Base-by-base conservation (phyloP, 92 coral and sea anemone species). In the Palythoa heliodiscus region DNA sequence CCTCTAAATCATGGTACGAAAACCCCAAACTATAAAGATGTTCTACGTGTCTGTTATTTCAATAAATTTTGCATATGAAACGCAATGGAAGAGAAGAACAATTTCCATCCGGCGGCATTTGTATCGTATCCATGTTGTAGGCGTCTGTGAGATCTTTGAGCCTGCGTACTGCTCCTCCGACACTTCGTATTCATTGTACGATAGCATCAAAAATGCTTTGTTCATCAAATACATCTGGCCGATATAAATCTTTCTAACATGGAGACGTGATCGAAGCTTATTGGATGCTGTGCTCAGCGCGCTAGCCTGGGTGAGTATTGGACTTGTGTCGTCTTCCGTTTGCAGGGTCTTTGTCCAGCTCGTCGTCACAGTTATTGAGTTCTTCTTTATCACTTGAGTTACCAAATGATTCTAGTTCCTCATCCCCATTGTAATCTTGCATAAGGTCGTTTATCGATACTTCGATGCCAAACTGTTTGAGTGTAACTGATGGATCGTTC, bases 271-370 rank as follows among this genome's bases (percentile, higher is more conserved):
- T 12, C 35, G 47, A 17, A 47, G 77, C 29, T 40, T 47, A 35
- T n/a, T 73, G 77, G 57, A 73, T 43, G 48, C 77, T 73, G 77
- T 43, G 50, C 20, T 43, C 47, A 73, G 77, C 7, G 77, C 19
- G 20, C 77, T 23, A 43, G 60, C 77, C 50, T 19, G 57, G 3
- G 77, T 73, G 40, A 48, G 77, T 43, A 73, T 73, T 54, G 57
- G 19, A 25, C 48, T 40, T 55, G 57, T 55, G 57, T 73, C 55
- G 77, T 73, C 77, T 13, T 73, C 77, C 17, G 77, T 71, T 52
- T 40, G 9, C 23, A 71, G 35, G 76, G 19, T 71, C 17, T 12
- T 55, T 73, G 5, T 73, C 37, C 58, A 19, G 11, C 50, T 73
- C 77, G 57, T 55, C 43, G 0, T 53, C 77, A 7, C 8, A 73